phyloP scores from a whole-genome alignment of 2,888 invertebrate species.

The Gryllus longicercus region DNA sequence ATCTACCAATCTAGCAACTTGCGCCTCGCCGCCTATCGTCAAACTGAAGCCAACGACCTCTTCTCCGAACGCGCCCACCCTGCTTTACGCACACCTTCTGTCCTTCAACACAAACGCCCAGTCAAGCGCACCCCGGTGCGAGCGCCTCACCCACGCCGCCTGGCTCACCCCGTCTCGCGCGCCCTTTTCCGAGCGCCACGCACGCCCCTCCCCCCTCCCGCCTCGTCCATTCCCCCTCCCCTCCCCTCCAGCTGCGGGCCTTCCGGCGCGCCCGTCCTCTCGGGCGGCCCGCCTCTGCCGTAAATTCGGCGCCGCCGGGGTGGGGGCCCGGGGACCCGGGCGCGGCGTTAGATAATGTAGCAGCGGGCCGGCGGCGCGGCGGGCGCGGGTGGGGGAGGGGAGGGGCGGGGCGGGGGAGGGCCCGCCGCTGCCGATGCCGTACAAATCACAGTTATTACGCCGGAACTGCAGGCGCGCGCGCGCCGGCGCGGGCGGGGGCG shows the following conservation, averaged over 20 bases:
- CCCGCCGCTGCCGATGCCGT: conserved; percentile 9
- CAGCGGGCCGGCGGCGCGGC: background rate
- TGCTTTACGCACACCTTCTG: no score
- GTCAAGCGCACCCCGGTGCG: no score
- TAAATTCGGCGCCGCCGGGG: background rate
- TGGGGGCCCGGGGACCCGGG: background rate
- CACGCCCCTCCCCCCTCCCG: background rate
- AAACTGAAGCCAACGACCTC: no score
- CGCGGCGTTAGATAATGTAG: background rate
- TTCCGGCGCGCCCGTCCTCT: background rate
- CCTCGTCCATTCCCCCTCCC: background rate
- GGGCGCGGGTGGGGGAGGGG: background rate
- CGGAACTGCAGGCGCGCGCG: background rate
- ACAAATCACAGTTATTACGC: conserved; percentile 17
- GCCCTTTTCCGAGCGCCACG: no score
- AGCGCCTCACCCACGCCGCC: no score
- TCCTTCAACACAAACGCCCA: no score
- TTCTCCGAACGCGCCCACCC: no score
- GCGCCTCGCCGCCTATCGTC: no score
- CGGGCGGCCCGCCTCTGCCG: background rate
- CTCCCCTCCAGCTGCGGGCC: background rate
- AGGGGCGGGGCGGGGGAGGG: background rate
- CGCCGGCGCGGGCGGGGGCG: background rate
- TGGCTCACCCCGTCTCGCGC: no score
- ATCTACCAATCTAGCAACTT: no score